phyloP scores from a whole-genome alignment of 2,113 vertebrate genomes.

The Indicator maculatus region DNA sequence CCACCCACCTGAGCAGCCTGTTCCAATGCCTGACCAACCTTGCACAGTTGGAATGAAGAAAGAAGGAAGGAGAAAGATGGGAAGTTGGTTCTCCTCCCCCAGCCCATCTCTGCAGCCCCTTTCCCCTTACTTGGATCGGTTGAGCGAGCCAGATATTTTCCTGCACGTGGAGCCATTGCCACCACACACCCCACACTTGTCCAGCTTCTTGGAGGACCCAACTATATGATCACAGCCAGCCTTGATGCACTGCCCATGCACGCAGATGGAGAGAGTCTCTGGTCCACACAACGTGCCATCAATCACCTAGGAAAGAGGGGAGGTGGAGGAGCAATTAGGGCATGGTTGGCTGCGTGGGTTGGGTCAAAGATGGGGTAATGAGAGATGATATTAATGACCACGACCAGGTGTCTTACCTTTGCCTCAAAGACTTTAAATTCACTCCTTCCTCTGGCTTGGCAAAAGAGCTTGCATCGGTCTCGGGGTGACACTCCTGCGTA shows the following conservation, averaged over 20 bases:
- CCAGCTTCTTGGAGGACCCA: conserved; percentile 90
- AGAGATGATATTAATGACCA: not conserved
- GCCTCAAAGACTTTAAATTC: conserved; percentile 96
- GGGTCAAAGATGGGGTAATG: accelerated
- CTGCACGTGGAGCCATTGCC: conserved; percentile 88
- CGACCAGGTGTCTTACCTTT: conserved; percentile 79
- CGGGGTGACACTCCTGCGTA: conserved; percentile 90
- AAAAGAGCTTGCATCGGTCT: conserved; percentile 94
- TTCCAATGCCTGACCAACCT: not conserved
- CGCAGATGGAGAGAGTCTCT: conserved; percentile 92
- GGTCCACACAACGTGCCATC: conserved; percentile 94
- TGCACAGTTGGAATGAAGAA: not conserved
- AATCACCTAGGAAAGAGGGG: conserved; percentile 80
- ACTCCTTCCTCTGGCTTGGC: conserved; percentile 86
- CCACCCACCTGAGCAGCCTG: not conserved
- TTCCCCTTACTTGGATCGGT: conserved; percentile 82
- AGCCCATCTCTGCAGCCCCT: not conserved
- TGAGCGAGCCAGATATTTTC: conserved; percentile 90
- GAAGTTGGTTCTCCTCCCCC: not conserved
- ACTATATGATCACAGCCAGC: conserved; percentile 94
- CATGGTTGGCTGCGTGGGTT: not conserved
- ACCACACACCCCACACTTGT: conserved; percentile 93
- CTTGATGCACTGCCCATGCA: conserved; percentile 95
- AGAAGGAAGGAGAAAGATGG: not conserved
- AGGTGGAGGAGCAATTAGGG: not conserved